Conservation (phyloP, 2,113 vertebrate genomes). For the Psettodes erumei region DNA sequence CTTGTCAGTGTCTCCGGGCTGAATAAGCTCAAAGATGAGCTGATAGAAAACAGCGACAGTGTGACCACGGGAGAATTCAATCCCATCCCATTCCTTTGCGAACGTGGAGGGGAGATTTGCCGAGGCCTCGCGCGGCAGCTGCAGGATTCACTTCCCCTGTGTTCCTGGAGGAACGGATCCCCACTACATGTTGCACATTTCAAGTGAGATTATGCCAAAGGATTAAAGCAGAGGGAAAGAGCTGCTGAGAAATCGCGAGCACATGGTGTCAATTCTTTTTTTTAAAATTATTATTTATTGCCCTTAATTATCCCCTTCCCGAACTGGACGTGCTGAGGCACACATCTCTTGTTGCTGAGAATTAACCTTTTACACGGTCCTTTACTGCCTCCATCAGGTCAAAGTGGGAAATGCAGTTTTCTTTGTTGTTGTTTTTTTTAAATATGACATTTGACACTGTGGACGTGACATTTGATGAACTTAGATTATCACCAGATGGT, state of each 20-base stretch:
- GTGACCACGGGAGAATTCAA: not conserved
- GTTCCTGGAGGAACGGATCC: constrained; percentile 60
- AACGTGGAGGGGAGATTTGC: not conserved
- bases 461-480: not conserved
- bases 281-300: constrained; percentile 91
- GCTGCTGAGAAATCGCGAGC: constrained; percentile 14
- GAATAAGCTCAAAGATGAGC: constrained; percentile 10
- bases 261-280: constrained; percentile 80
- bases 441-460: not conserved
- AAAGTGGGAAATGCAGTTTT: not conserved
- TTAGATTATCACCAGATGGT: not conserved
- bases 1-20: constrained; percentile 2
- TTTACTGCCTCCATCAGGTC: constrained; percentile 76
- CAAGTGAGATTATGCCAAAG: not conserved
- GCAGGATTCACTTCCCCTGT: not conserved
- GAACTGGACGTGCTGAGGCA: constrained; percentile 83
- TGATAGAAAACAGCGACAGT: not conserved
- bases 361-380: constrained; percentile 51
- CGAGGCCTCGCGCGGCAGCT: not conserved
- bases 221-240: not conserved
- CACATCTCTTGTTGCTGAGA: constrained; percentile 22
- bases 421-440: not conserved
- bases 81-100: not conserved
- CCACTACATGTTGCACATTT: constrained; percentile 81
- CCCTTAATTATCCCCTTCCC: constrained; percentile 89